Evolutionary conservation across 2,888 invertebrate species (phyloP).

Genomic region (Homarus gammarus): DNA sequence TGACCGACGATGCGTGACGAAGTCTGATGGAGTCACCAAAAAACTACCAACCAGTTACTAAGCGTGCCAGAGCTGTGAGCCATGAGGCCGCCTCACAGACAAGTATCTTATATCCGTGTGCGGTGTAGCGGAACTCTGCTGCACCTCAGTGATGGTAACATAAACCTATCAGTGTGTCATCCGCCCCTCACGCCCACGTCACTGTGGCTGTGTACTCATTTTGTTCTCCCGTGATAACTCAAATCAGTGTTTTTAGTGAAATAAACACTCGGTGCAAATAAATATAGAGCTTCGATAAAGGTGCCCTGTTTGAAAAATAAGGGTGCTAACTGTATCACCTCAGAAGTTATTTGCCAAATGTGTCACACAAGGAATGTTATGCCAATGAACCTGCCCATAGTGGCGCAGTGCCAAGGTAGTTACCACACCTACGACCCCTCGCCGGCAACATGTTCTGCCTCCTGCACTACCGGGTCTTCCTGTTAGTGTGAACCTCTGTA

Average conservation of each 20-base stretch:
- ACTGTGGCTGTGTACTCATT: neutral
- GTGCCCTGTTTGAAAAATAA: neutral
- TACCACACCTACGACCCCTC: constrained; percentile 7
- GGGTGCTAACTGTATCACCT: neutral
- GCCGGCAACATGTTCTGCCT: constrained; percentile 6
- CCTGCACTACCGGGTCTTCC: neutral
- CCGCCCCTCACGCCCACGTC: neutral
- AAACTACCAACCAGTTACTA: neutral
- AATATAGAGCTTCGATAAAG: neutral
- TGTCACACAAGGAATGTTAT: constrained; percentile 20
- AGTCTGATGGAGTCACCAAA: neutral
- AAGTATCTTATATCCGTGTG: no score
- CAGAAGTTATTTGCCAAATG: constrained; percentile 11
- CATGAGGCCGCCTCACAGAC: no score
- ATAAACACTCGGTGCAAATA: neutral
- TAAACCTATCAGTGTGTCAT: neutral
- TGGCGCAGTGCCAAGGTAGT: constrained; percentile 27
- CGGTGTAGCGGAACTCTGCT: neutral
- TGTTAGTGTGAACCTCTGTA: neutral
- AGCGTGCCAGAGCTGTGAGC: neutral
- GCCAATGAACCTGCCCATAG: neutral
- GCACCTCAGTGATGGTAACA: neutral
- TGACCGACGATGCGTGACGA: neutral
- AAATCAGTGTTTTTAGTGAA: neutral
- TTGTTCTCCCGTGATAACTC: neutral